Conservation (phyloP, 2,797 vertebrate genomes). For the Hydrocynus forskahlii region DNA sequence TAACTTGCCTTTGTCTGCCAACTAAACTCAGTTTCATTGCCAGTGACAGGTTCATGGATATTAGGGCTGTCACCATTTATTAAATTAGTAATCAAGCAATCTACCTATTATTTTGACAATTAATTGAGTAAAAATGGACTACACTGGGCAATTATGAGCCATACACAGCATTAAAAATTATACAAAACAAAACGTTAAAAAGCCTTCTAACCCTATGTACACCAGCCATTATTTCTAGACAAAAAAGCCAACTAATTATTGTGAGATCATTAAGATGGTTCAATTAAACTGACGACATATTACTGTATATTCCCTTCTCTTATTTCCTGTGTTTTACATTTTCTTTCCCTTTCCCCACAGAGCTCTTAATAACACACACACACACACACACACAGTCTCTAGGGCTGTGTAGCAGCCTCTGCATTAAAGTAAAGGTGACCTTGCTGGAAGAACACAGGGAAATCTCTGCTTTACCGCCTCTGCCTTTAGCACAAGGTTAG, state of each 20-base stretch:
- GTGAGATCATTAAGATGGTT: too few relatives aligned
- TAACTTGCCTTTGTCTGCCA: conserved; percentile 34
- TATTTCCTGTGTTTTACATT: conserved; percentile 35
- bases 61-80: not conserved
- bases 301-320: conserved; percentile 18
- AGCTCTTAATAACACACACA: not conserved
- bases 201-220: too few relatives aligned
- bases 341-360: conserved; percentile 9
- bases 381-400: not conserved
- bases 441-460: conserved; percentile 40
- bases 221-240: too few relatives aligned
- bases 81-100: not conserved
- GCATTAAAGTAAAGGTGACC: conserved; percentile 60
- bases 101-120: not conserved
- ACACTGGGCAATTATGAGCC: too few relatives aligned
- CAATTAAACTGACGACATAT: not conserved
- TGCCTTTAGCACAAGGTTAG: conserved; percentile 42
- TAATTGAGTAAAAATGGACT: not conserved
- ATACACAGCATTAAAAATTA: too few relatives aligned
- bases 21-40: conserved; percentile 36
- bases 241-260: too few relatives aligned
- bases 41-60: conserved; percentile 48
- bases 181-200: too few relatives aligned
- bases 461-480: conserved; percentile 30
- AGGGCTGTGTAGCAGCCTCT: conserved; percentile 29